Evolutionary conservation across 2,888 invertebrate genomes (phyloP).

Genomic region (Parascotia fuliginaria): DNA sequence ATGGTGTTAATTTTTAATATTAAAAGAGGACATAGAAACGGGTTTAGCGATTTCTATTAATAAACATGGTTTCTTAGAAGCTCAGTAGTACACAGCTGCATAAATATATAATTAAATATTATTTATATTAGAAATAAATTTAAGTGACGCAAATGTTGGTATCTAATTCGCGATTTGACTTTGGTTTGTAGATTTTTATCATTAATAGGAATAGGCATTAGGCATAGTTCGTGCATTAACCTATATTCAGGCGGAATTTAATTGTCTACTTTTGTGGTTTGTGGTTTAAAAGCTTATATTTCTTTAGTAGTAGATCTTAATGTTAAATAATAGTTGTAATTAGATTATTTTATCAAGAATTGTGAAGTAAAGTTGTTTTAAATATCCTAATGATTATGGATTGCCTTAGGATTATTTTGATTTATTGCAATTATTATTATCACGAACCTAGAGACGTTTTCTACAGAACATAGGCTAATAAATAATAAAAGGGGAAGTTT

Average conservation of each 20-base stretch:
- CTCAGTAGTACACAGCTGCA: conserved; percentile 24
- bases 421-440: no score
- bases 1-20: conserved; percentile 45
- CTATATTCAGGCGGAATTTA: background rate
- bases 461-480: no score
- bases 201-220: background rate
- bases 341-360: no score
- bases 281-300: background rate
- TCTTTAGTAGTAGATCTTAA: no score
- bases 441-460: no score
- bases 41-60: conserved; percentile 52
- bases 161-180: background rate
- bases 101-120: conserved; percentile 38
- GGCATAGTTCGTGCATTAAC: background rate
- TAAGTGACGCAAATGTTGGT: conserved; percentile 1
- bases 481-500: no score
- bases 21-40: conserved; percentile 48
- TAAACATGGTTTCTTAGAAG: conserved; percentile 51
- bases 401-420: no score
- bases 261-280: no score
- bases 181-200: background rate
- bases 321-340: no score
- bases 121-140: conserved; percentile 26
- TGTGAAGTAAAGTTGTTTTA: no score
- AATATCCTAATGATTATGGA: no score